Evolutionary conservation across 2,888 invertebrate genomes (phyloP).

Genomic region (Thereva nobilitata): DNA sequence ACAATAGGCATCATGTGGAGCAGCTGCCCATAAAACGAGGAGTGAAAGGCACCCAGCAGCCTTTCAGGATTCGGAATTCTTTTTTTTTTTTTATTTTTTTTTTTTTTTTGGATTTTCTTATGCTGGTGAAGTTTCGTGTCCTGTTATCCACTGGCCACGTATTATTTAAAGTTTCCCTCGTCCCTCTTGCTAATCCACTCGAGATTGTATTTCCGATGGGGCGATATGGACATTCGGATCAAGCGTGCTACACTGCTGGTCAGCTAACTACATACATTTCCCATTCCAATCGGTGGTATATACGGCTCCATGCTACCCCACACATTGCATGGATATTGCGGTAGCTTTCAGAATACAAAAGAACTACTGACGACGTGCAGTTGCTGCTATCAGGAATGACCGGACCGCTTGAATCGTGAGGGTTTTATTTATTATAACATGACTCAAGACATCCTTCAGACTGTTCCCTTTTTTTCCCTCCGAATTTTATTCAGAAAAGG

Average conservation of each 20-base stretch:
- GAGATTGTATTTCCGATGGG: not conserved
- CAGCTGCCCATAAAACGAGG: conserved; percentile 25
- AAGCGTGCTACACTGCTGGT: too few relatives aligned
- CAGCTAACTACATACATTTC: too few relatives aligned
- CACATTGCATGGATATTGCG: conserved; percentile 1
- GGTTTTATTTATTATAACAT: conserved; percentile 25
- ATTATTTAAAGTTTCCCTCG: conserved; percentile 19
- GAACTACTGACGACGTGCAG: not conserved
- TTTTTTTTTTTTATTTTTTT: conserved; percentile 14
- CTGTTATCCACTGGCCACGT: not conserved
- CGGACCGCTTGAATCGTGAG: conserved; percentile 8
- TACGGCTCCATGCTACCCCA: too few relatives aligned
- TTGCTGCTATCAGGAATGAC: not conserved
- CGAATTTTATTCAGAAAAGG: conserved; percentile 23
- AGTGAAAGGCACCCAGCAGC: conserved; percentile 23
- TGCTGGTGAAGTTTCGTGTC: not conserved
- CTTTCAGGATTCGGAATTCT: conserved; percentile 16
- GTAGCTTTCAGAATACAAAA: not conserved
- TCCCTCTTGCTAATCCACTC: conserved; percentile 9
- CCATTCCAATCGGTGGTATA: too few relatives aligned
- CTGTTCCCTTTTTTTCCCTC: not conserved
- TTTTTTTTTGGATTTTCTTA: not conserved
- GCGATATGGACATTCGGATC: too few relatives aligned
- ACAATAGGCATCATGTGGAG: conserved; percentile 25
- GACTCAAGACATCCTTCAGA: conserved; percentile 3